Percentiles rank a stretch among this genome's conserved stretches.
Conservation (phyloP, 2,113 vertebrate genomes). For the Lepisosteus oculatus region DNA sequence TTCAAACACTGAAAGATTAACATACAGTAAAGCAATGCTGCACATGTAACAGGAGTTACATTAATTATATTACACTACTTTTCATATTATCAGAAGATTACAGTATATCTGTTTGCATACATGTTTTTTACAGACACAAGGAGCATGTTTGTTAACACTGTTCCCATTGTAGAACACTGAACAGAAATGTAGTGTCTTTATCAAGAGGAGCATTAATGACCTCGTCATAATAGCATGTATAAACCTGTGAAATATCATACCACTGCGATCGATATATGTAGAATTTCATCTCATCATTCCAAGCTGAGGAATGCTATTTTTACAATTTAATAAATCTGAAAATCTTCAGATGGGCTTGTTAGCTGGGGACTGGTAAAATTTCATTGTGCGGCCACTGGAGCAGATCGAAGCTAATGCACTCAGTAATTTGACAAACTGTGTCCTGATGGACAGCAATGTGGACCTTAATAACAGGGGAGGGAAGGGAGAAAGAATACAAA, state of each 20-base stretch:
- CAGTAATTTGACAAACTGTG: constrained; percentile 45
- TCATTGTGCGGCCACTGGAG: constrained; percentile 16
- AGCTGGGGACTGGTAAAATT: constrained; percentile 19
- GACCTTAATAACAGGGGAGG: constrained; percentile 21
- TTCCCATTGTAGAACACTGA: no score
- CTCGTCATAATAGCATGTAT: neutral
- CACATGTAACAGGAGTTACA: no score
- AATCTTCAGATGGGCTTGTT: constrained; percentile 10
- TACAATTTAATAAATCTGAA: constrained; percentile 14
- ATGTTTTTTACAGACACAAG: no score
- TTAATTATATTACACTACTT: no score
- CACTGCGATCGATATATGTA: neutral
- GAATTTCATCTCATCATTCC: neutral
- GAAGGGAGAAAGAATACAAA: constrained; percentile 33
- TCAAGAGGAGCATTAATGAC: no score
- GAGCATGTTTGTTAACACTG: no score
- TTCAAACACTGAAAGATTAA: no score
- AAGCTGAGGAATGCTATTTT: constrained; percentile 1
- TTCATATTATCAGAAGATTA: no score
- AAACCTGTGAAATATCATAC: neutral
- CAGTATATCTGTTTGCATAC: no score
- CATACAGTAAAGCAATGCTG: no score
- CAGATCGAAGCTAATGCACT: constrained; percentile 36
- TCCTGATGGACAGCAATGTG: constrained; percentile 37
- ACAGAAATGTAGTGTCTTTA: no score